phyloP scores from a whole-genome alignment of 2,797 vertebrate genomes.

The Leptatherina wallacei region DNA sequence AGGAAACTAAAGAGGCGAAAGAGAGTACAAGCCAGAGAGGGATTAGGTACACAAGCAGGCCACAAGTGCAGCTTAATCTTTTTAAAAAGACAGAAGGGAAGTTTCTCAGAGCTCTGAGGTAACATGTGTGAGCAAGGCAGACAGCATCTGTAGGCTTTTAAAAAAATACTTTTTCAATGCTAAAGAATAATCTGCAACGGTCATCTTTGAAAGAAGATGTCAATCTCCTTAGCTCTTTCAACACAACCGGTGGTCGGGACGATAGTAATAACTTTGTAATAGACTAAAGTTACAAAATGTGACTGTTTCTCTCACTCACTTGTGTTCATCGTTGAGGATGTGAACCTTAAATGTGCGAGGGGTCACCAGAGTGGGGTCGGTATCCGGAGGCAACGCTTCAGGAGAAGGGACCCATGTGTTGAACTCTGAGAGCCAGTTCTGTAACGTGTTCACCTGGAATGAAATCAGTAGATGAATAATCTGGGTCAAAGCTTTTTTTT shows the following conservation, averaged over 20 bases:
- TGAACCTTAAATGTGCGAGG: conserved; percentile 94
- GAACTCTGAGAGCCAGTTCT: conserved; percentile 98
- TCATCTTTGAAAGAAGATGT: background rate
- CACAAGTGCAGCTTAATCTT: conserved; percentile 7
- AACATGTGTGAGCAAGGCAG: background rate
- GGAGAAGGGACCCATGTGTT: conserved; percentile 93
- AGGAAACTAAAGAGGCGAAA: conserved; percentile 7
- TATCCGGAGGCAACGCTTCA: conserved; percentile 87
- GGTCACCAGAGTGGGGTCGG: conserved; percentile 82
- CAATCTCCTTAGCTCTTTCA: background rate
- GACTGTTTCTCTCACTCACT: conserved; percentile 77
- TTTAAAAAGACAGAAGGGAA: conserved; percentile 8
- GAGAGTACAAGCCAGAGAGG: conserved; percentile 18
- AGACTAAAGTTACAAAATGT: too few species aligned
- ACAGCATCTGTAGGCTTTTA: background rate
- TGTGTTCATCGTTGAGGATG: conserved; percentile 97
- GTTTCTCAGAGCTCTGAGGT: conserved; percentile 2
- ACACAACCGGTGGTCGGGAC: background rate
- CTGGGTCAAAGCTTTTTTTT: background rate
- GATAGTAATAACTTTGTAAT: background rate
- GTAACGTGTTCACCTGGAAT: conserved; percentile 93
- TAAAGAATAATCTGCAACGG: background rate
- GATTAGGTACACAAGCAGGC: conserved; percentile 25
- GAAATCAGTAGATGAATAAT: background rate
- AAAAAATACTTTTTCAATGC: background rate